phyloP scores from a whole-genome alignment of 2,797 vertebrate species.

The Halcyon smyrnensis region DNA sequence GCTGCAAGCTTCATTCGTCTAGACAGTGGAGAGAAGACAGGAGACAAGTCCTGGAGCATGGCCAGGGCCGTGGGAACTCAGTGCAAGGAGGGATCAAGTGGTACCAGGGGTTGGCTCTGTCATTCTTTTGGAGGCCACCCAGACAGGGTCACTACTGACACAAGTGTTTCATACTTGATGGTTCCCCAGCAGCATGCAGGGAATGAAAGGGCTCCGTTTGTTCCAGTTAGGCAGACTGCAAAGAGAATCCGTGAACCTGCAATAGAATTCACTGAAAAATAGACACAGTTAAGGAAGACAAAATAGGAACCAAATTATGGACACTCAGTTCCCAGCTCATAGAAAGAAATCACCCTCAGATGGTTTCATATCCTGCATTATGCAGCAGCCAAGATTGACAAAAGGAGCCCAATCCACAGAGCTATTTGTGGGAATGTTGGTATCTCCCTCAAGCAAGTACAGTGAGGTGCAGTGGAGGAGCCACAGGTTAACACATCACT shows the following conservation, averaged over 20 bases:
- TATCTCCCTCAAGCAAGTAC: background rate
- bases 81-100: background rate
- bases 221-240: background rate
- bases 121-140: background rate
- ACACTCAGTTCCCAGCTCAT: background rate
- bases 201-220: background rate
- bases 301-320: background rate
- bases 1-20: background rate
- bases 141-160: background rate
- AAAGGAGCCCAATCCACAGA: background rate
- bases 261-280: background rate
- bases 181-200: background rate
- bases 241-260: background rate
- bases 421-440: background rate
- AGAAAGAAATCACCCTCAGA: background rate
- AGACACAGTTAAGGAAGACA: background rate
- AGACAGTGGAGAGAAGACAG: background rate
- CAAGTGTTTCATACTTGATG: background rate
- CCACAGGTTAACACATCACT: accelerated
- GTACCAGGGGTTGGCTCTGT: background rate
- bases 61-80: background rate
- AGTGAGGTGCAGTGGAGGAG: background rate
- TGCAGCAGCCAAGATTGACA: background rate
- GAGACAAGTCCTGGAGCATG: background rate
- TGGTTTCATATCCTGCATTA: background rate